phyloP scores from a whole-genome alignment of 2,113 vertebrate species.

The Equus quagga region DNA sequence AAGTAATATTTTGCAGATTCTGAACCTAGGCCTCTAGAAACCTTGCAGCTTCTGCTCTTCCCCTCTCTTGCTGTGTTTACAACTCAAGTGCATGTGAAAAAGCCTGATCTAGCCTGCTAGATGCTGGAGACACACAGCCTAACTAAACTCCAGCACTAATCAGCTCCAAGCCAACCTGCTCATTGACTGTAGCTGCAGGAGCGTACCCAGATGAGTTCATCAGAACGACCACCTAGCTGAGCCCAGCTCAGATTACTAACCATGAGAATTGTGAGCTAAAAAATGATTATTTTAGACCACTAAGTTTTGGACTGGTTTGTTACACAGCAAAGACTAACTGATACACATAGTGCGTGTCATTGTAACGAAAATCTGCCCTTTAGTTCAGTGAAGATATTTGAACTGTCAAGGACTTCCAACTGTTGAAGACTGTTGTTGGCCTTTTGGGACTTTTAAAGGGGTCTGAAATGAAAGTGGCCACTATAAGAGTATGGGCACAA shows the following conservation, averaged over 20 bases:
- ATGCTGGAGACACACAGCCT: background rate
- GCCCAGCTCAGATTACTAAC: background rate
- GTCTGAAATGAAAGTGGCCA: background rate
- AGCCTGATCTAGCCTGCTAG: background rate
- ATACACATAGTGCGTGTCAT: background rate
- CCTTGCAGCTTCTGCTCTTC: background rate
- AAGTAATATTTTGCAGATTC: background rate
- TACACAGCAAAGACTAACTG: background rate
- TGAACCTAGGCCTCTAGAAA: background rate
- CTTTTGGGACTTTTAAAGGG: background rate
- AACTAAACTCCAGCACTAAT: background rate
- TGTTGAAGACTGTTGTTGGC: no score
- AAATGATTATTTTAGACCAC: background rate
- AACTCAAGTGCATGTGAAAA: background rate
- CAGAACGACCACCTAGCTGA: background rate
- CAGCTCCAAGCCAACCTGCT: background rate
- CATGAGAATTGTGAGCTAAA: background rate
- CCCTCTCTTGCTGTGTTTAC: background rate
- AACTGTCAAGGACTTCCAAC: background rate
- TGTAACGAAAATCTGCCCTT: background rate
- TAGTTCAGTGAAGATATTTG: slow-evolving; percentile 4
- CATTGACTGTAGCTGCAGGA: background rate
- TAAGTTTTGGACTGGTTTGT: background rate
- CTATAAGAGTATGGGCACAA: background rate
- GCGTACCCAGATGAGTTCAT: background rate